phyloP scores from a whole-genome alignment of 2,888 invertebrate genomes.

The Trissoscelio sp. region DNA sequence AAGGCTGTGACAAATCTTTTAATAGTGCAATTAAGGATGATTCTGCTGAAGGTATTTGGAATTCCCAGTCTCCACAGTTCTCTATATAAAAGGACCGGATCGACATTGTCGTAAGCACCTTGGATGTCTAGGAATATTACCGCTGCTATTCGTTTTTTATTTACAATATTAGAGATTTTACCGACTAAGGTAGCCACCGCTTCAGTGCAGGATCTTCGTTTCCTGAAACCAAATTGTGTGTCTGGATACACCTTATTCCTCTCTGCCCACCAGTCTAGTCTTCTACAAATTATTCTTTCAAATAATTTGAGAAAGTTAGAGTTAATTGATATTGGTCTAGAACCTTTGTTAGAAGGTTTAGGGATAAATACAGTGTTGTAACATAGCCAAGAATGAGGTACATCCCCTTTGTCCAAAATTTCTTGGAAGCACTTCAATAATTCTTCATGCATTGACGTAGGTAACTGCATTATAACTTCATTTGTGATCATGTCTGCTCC shows the following conservation, averaged over 20 bases:
- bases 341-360: background rate
- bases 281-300: conserved; percentile 10
- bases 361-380: background rate
- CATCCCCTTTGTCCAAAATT: background rate
- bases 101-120: conserved; percentile 20
- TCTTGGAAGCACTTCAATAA: background rate
- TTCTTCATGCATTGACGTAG: too few species aligned
- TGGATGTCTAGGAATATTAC: conserved; percentile 5
- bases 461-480: too few species aligned
- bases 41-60: too few species aligned
- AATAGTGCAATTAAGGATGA: too few species aligned
- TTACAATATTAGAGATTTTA: background rate
- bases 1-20: too few species aligned
- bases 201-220: background rate
- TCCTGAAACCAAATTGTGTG: too few species aligned
- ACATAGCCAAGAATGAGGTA: background rate
- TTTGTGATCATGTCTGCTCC: too few species aligned
- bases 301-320: background rate
- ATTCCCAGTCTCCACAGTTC: background rate
- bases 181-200: background rate
- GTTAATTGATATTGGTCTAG: background rate
- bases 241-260: too few species aligned
- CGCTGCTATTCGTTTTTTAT: background rate
- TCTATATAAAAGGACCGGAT: too few species aligned
- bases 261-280: conserved; percentile 18